Evolutionary conservation across 2,113 vertebrate species (phyloP), one percentile per base, ranked within the genome.

Genomic region (Crotalus horridus): DNA sequence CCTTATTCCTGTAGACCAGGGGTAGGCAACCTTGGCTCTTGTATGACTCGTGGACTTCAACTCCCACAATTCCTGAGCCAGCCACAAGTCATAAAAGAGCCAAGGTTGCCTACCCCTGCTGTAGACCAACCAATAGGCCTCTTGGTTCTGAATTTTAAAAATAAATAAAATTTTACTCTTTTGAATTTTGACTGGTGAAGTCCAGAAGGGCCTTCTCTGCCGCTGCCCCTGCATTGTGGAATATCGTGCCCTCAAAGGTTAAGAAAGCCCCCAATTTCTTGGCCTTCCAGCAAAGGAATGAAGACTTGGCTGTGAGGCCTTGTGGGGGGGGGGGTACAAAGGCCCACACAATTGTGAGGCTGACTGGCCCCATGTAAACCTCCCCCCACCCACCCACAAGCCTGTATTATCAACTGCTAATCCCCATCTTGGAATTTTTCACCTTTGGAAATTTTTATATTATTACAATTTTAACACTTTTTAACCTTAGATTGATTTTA

Each of bases 301-400:
- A n/a, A 26, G n/a, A 64, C 26, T 64, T 29, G 4, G 26, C 61
- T 64, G 11, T 64, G 61, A 64, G 26, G 61, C 26, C 61, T 64
- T 61, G 59, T 26, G 24, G 23, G 2, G 58, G 61, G 46, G 1
- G 3, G 4, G 59, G 11, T 1, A 29, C 61, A 64, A 29, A n/a
- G 61, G 61, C 61, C 61, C 11, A 64, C 26, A n/a, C 3, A 64
- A 64, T 10, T 3, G 9, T n/a, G 26, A 64, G 61, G 61, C 59
- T 61, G 26, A 10, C 9, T 61, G 24, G 59, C 24, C 26, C 59
- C 59, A 12, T 29, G 24, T 64, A 11, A n/a, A 29, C 10, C 26
- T 9, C 8, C 2, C 7, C 46, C 46, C 46, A 0, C 46, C 3
- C 3, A 15, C 17, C 3, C 46, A 17, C 55, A 4, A 1, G 1